Evolutionary conservation across 2,797 vertebrate genomes (phyloP).

Genomic region (Phaenicophaeus curvirostris): DNA sequence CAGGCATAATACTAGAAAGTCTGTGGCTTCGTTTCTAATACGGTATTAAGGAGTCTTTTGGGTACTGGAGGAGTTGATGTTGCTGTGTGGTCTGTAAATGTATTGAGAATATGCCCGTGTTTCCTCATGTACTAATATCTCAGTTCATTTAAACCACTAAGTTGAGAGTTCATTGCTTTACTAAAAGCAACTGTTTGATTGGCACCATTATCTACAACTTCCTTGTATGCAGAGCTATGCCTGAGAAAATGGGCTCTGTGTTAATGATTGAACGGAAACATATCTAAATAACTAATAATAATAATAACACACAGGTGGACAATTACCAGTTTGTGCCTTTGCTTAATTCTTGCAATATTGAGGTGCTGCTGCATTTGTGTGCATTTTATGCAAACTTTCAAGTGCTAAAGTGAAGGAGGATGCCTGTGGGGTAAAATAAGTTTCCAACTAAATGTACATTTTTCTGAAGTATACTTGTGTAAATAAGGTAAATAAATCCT

Average conservation of each 20-base stretch:
- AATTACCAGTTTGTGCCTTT: neutral
- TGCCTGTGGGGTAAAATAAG: neutral
- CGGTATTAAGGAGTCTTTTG: neutral
- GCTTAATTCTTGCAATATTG: neutral
- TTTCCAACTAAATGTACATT: neutral
- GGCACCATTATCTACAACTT: neutral
- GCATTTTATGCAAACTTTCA: neutral
- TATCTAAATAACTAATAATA: neutral
- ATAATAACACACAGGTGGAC: neutral
- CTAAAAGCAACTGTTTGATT: neutral
- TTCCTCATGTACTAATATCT: neutral
- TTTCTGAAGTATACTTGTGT: neutral
- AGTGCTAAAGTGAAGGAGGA: neutral
- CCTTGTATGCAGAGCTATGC: neutral
- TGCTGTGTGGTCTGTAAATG: neutral
- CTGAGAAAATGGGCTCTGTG: neutral
- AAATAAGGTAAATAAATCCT: neutral
- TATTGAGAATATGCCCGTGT: neutral
- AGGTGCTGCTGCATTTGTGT: neutral
- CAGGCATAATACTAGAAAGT: neutral
- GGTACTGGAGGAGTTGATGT: neutral
- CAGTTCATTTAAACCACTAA: neutral
- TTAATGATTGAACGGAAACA: constrained; percentile 30
- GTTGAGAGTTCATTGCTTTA: neutral
- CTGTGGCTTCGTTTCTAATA: neutral